Conservation (phyloP, 2,888 invertebrate species). For the Rotaria macrura region DNA sequence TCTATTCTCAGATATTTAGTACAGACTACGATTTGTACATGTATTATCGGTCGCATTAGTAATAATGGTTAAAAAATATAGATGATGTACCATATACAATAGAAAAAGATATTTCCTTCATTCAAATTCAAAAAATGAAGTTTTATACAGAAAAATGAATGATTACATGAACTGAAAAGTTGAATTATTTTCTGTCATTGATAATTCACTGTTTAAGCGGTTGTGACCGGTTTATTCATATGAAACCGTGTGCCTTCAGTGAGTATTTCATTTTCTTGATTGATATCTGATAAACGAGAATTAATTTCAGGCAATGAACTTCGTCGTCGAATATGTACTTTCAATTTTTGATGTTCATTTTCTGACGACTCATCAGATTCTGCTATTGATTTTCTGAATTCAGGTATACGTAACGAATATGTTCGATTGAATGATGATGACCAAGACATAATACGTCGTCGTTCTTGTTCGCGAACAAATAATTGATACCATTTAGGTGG, state of each 20-base stretch:
- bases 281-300: neutral
- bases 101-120: neutral
- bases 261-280: neutral
- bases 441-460: neutral
- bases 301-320: neutral
- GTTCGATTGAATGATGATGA: neutral
- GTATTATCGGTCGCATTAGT: no score
- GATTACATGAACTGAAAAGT: neutral
- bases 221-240: neutral
- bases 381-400: neutral
- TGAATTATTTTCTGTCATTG: neutral
- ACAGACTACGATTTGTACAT: no score
- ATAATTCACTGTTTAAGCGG: neutral
- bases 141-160: neutral
- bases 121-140: neutral
- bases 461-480: neutral
- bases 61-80: no score
- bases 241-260: neutral
- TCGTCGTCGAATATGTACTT: neutral
- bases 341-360: no score
- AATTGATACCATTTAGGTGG: conserved; percentile 8
- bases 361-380: neutral
- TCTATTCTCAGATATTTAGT: no score
- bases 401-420: neutral
- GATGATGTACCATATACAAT: no score